Conservation (phyloP, 2,113 vertebrate genomes). For the Notarius quadriscutis region DNA sequence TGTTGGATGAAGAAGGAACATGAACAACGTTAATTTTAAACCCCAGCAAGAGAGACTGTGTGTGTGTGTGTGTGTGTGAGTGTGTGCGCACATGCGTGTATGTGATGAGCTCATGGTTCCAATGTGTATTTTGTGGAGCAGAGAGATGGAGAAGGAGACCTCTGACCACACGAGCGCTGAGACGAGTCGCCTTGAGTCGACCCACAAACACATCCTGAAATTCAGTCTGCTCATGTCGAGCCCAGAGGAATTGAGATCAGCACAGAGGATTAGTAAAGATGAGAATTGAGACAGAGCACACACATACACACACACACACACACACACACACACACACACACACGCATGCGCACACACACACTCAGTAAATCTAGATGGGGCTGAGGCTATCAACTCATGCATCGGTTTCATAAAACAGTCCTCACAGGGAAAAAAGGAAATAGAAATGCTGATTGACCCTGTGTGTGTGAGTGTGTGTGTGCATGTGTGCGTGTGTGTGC, state of each 20-base stretch:
- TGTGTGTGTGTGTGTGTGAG: not conserved
- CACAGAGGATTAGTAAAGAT: constrained; percentile 5
- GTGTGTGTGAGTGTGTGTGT: too few relatives aligned
- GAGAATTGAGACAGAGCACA: not conserved
- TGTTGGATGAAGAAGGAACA: not conserved
- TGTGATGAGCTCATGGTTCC: constrained; percentile 45
- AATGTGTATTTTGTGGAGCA: constrained; percentile 31
- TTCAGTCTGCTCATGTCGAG: constrained; percentile 11
- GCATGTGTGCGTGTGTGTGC: too few relatives aligned
- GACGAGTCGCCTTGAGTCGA: constrained; percentile 36
- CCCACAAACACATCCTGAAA: constrained; percentile 37
- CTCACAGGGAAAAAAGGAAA: not conserved
- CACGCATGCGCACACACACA: not conserved
- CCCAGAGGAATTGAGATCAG: constrained; percentile 21
- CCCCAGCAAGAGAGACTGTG: not conserved
- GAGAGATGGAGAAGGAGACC: not conserved
- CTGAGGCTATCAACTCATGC: not conserved
- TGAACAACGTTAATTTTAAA: constrained; percentile 7
- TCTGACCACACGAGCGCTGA: constrained; percentile 6
- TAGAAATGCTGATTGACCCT: not conserved
- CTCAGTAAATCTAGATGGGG: not conserved
- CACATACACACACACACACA: not conserved
- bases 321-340: not conserved
- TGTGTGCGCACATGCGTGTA: not conserved
- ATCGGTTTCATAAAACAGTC: not conserved